Evolutionary conservation across 2,888 invertebrate species (phyloP).

Genomic region (Drosophila infuscata): DNA sequence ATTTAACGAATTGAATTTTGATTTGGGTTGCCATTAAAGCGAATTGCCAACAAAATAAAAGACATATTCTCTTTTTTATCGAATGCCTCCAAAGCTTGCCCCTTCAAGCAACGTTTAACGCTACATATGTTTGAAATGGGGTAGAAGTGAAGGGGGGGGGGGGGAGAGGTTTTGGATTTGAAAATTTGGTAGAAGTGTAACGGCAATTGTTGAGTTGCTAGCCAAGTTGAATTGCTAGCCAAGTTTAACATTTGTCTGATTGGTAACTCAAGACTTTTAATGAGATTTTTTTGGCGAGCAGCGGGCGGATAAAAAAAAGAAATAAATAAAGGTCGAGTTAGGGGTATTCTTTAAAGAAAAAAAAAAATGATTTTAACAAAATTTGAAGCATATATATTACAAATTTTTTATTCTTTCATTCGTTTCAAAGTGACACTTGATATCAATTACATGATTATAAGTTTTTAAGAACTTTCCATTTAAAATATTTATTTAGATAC

Average conservation of each 20-base stretch:
- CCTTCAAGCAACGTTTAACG: slow-evolving; percentile 28
- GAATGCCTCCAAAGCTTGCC: slow-evolving; percentile 15
- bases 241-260: slow-evolving; percentile 31
- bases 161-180: accelerated
- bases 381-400: slow-evolving; percentile 1
- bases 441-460: not conserved
- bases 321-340: not conserved
- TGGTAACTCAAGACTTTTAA: slow-evolving; percentile 38
- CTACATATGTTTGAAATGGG: slow-evolving; percentile 22
- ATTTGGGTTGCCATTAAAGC: slow-evolving; percentile 56
- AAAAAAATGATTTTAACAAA: not conserved
- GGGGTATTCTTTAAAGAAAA: not conserved
- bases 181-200: not conserved
- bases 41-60: slow-evolving; percentile 43
- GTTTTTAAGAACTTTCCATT: accelerated
- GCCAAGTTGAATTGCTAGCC: not conserved
- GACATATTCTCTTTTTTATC: slow-evolving; percentile 14
- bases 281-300: slow-evolving; percentile 22
- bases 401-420: not conserved
- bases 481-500: not conserved
- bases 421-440: not conserved
- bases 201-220: slow-evolving; percentile 23
- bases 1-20: slow-evolving; percentile 62
- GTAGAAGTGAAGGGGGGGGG: accelerated
- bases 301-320: not conserved